phyloP scores from a whole-genome alignment of 2,113 vertebrate genomes.

The Carassius gibelio region DNA sequence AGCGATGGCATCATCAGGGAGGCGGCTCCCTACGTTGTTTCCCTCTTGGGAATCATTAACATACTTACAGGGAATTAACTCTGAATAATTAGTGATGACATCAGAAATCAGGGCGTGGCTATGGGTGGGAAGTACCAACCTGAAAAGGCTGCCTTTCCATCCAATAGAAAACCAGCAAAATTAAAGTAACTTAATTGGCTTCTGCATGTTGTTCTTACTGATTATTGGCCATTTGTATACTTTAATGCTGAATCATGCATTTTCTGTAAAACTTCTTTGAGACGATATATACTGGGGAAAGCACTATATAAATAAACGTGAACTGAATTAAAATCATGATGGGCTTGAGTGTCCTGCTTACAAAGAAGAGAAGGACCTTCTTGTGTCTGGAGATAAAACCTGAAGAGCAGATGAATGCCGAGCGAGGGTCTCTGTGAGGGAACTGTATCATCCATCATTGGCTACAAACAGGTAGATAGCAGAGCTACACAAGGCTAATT shows the following conservation, averaged over 20 bases:
- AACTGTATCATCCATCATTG: slow-evolving; percentile 32
- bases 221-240: background rate
- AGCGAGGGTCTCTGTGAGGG: background rate
- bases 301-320: background rate
- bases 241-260: background rate
- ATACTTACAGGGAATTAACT: background rate
- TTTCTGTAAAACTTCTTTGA: no score
- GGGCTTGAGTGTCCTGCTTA: background rate
- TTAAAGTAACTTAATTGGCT: background rate
- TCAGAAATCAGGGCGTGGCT: background rate
- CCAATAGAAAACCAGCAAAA: background rate
- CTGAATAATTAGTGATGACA: background rate
- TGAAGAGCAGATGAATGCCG: background rate
- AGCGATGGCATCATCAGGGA: slow-evolving; percentile 19
- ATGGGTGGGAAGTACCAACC: background rate
- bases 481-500: slow-evolving; percentile 33
- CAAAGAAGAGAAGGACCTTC: background rate
- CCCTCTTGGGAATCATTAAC: background rate
- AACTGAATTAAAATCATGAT: background rate
- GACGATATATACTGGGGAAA: background rate
- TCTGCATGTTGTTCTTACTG: background rate
- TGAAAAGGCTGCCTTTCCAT: background rate
- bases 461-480: slow-evolving; percentile 28
- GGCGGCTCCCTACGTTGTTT: background rate
- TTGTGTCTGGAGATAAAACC: slow-evolving; percentile 9